These are phyloP conservation scores for Panurus biarmicus DNA, from an alignment of 2,113 vertebrate species.

Conservation along the genomic window DNA sequence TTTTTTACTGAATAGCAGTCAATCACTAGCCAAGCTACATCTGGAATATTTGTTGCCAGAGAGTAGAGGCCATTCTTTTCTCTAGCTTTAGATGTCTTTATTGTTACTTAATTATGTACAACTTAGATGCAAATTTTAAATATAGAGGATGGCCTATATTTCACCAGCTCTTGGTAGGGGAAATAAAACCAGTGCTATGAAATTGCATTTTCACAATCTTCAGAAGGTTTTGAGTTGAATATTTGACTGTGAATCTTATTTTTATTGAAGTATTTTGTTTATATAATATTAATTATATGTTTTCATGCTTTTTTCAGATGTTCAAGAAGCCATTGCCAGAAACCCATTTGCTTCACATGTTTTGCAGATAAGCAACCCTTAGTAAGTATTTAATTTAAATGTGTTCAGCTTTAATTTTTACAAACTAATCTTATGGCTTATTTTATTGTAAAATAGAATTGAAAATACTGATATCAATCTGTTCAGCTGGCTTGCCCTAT, in stretches of 20 bases:
- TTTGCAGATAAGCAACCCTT: slow-evolving; percentile 55
- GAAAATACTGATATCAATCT: background rate
- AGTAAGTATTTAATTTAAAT: slow-evolving; percentile 71
- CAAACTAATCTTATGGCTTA: background rate
- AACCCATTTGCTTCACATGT: slow-evolving; percentile 57
- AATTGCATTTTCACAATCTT: background rate
- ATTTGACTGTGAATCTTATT: background rate
- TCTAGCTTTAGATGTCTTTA: background rate
- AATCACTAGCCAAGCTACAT: background rate
- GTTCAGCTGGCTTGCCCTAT: background rate
- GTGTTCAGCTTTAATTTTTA: background rate
- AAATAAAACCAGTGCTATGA: background rate
- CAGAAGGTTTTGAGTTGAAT: background rate
- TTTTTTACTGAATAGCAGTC: background rate
- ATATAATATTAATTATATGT: background rate
- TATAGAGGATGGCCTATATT: background rate
- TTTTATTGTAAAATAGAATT: background rate
- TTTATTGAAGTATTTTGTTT: background rate
- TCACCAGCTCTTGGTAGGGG: background rate
- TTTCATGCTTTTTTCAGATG: slow-evolving; percentile 70
- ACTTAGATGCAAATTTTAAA: background rate
- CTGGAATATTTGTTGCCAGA: background rate
- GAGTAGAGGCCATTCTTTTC: background rate
- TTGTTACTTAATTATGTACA: background rate
- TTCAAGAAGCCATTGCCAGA: slow-evolving; percentile 71